Evolutionary conservation across 2,888 invertebrate genomes (phyloP), one percentile per base, ranked within the genome.

Genomic region (Acanthosepion lycidas): DNA sequence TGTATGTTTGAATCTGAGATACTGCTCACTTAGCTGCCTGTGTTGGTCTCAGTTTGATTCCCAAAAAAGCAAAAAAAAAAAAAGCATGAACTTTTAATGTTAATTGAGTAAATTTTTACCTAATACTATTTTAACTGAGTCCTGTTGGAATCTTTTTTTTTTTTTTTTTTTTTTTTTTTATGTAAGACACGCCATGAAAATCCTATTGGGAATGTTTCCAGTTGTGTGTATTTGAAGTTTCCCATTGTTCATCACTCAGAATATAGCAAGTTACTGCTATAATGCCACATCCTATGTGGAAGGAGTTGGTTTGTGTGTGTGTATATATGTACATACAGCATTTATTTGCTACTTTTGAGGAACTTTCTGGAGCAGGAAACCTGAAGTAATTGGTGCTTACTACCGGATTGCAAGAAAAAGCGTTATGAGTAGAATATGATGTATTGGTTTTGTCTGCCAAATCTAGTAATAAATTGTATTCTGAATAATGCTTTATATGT

Each of bases 351-450:
- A 5, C 12, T 78, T 78, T 78, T 15, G 78, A 78, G 78, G 12
- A n/a, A 78, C 78, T 78, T n/a, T 78, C n/a, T n/a, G 33, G n/a
- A n/a, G n/a, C n/a, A 33, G 78, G 78, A n/a, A 78, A 78, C n/a
- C 2, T 78, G n/a, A 78, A 78, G n/a, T 78, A 1, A 78, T n/a
- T n/a, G n/a, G 15, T 33, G n/a, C n/a, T 12, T 12, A 78, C 78
- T 12, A 78, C 78, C 78, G n/a, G 78, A 78, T 28, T 78, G 28
- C 78, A 78, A 78, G n/a, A 33, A 33, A 78, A 78, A 78, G 78
- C 78, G n/a, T 78, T 78, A 78, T 78, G 78, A 78, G 78, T n/a
- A 78, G 78, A 78, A 78, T 78, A 78, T 78, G n/a, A 78, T 78
- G 12, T 33, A 28, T 78, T n/a, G n/a, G 4, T 78, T 78, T 78